Percentiles rank a stretch among this genome's conserved stretches.
Evolutionary conservation across 2,797 vertebrate genomes (phyloP).

Genomic region (Buceros bicornis): DNA sequence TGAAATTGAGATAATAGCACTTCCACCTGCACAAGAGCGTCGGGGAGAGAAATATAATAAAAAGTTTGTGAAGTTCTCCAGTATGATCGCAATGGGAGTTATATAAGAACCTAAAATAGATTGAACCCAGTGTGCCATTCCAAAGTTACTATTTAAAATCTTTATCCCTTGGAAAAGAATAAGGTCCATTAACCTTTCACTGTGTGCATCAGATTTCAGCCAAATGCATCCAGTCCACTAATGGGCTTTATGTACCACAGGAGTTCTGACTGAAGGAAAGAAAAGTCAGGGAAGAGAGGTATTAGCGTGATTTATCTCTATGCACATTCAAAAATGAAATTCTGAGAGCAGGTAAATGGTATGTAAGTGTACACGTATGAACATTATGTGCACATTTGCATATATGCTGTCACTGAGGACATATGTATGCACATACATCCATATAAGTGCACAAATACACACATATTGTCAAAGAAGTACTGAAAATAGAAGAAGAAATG

Average conservation of each 20-base stretch:
- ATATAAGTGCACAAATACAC: background rate
- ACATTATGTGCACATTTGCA: background rate
- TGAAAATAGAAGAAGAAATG: background rate
- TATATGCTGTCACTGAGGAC: background rate
- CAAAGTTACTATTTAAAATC: conserved; percentile 64
- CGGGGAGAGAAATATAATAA: conserved; percentile 57
- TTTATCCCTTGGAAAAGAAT: conserved; percentile 63
- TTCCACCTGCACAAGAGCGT: background rate
- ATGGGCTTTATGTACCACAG: conserved; percentile 59
- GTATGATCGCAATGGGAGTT: conserved; percentile 61
- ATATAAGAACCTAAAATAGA: conserved; percentile 70
- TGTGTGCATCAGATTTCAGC: conserved; percentile 62
- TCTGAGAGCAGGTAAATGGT: background rate
- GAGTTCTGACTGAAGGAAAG: conserved; percentile 52
- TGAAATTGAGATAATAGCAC: conserved; percentile 66
- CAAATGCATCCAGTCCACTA: conserved; percentile 67
- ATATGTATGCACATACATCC: background rate
- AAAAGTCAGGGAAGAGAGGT: conserved; percentile 6
- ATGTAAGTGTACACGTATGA: background rate
- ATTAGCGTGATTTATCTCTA: conserved; percentile 11
- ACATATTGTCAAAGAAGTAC: background rate
- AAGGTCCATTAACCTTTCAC: conserved; percentile 72
- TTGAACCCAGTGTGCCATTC: conserved; percentile 64
- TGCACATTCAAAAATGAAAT: background rate
- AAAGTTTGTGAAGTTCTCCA: conserved; percentile 57